Evolutionary conservation across 2,113 vertebrate species (phyloP).

Genomic region (Excalfactoria chinensis): DNA sequence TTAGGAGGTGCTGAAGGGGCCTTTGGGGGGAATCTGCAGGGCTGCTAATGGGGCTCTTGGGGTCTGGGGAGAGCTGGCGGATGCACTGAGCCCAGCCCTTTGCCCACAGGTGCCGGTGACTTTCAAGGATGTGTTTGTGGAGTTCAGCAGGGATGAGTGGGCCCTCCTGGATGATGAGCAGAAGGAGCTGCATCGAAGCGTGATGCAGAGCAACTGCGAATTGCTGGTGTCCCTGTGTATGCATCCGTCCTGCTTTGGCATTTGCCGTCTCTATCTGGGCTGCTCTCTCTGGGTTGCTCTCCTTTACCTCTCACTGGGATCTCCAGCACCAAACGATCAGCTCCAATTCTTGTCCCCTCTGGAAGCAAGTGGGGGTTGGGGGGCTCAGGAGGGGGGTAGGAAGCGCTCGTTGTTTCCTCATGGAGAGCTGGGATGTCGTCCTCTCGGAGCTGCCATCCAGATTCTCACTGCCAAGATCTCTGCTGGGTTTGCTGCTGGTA

Average conservation of each 20-base stretch:
- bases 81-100: neutral
- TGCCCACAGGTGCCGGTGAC: constrained; percentile 55
- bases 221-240: constrained; percentile 78
- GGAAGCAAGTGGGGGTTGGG: neutral
- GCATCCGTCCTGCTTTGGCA: neutral
- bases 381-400: neutral
- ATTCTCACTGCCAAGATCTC: neutral
- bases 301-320: neutral
- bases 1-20: neutral
- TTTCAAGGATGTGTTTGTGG: constrained; percentile 58
- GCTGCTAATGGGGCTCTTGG: neutral
- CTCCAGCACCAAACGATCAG: neutral
- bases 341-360: neutral
- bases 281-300: neutral
- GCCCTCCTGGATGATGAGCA: constrained; percentile 66
- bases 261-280: neutral
- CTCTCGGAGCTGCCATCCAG: neutral
- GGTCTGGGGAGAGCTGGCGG: neutral
- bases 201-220: constrained; percentile 75
- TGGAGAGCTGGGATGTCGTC: neutral
- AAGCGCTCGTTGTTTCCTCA: neutral
- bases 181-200: constrained; percentile 69
- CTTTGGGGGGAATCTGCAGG: neutral
- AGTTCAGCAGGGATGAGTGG: constrained; percentile 73
- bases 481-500: rapidly evolving